Evolutionary conservation across 2,797 vertebrate genomes (phyloP).

Genomic region (Hypotaenidia okinawae): DNA sequence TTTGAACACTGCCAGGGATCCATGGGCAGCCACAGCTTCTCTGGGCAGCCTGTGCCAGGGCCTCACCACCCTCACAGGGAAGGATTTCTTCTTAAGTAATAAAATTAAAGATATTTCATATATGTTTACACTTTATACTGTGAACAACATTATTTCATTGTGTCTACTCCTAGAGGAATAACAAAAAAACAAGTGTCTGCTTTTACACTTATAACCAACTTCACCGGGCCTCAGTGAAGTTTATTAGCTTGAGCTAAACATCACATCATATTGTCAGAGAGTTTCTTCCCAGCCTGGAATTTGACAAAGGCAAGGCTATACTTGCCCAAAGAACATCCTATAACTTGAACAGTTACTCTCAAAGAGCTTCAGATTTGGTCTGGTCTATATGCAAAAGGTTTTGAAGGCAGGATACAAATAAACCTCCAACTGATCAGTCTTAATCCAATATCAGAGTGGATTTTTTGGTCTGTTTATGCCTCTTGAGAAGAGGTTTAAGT

Average conservation of each 20-base stretch:
- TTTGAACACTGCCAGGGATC: no score
- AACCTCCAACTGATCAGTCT: background rate
- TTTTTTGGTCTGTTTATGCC: slow-evolving; percentile 5
- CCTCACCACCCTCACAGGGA: no score
- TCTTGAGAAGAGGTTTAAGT: slow-evolving; percentile 31
- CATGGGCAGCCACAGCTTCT: no score
- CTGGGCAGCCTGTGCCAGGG: no score
- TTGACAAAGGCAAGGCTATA: background rate
- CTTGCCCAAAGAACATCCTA: background rate
- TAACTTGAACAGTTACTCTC: background rate
- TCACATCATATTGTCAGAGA: background rate
- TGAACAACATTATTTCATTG: background rate
- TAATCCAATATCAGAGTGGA: slow-evolving; percentile 20
- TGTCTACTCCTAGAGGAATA: background rate
- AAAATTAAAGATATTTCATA: background rate
- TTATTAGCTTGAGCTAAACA: background rate
- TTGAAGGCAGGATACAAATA: background rate
- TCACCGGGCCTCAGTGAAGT: background rate
- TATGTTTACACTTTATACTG: background rate
- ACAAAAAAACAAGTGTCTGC: background rate
- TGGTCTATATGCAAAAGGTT: background rate
- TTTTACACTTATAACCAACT: background rate
- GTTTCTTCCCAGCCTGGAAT: background rate
- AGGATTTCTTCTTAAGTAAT: no score
- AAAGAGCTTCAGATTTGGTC: background rate